Evolutionary conservation across 53 echinoderm and acorn worm species (phyloP), one percentile per base, ranked within the genome.

Genomic region (Arbacia lixula): DNA sequence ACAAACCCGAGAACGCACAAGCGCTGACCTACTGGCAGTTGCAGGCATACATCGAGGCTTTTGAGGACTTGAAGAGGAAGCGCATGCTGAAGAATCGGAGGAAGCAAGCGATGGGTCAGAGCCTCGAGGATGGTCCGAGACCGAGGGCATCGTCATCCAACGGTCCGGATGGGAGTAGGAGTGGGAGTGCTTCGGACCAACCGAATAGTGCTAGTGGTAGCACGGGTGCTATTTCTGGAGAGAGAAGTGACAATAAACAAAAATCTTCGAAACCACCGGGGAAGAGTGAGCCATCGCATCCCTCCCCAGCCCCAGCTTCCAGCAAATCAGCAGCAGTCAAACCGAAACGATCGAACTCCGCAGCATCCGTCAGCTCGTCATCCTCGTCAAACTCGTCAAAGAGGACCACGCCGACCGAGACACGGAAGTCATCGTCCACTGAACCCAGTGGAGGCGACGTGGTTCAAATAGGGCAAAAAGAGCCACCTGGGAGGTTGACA

Each of bases 1-100:
- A 95, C 37, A 99, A 99, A 53, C 60, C 87, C 19, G 92, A 94
- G 25, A 78, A 84, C 1, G 86, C 99, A 0, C 99, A 94, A 36
- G 87, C 78, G 37, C 66, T 99, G 38, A 94, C 99, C 0, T 99
- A 99, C 74, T 99, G 99, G 99, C 99, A 99, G 68, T 85, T 99
- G 39, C 99, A 99, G 76, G 92, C 94, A 29, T 99, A 99, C 83
- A 99, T 99, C 79, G 99, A 99, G 57, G 99, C 99, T 4, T 99
- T 95, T 72, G 99, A 99, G 64, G 94, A 94, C 36, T 87, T 99
- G 41, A 99, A 99, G 63, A 87, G 92, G 19, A 99, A 95, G 72
- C 71, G 90, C 87, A 90, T 95, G 60, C 52, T 94, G 38, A 81
- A 95, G 22, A 73, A 85, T 12, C 60, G 89, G 26, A 79, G 92